Conservation (phyloP, 2,888 invertebrate genomes). For the Gastracanthus pulcherrimus region DNA sequence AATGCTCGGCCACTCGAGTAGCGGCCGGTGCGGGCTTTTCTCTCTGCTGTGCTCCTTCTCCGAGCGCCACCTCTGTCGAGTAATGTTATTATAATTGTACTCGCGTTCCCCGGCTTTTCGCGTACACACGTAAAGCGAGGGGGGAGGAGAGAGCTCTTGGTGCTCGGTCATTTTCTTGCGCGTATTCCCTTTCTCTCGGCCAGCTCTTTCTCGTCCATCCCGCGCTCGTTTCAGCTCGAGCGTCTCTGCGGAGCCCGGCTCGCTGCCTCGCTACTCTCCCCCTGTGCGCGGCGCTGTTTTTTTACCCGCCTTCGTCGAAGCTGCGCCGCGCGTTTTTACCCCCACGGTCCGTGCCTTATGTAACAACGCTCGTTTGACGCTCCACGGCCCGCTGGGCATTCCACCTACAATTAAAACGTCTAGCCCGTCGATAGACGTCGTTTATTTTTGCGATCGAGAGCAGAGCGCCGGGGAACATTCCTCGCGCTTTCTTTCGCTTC, state of each 20-base stretch:
- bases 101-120: slow-evolving; percentile 60
- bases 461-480: neutral
- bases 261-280: neutral
- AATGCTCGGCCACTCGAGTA: slow-evolving; percentile 71
- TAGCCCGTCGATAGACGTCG: slow-evolving; percentile 26
- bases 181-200: slow-evolving; percentile 54
- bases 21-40: slow-evolving; percentile 14
- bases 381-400: slow-evolving; percentile 46
- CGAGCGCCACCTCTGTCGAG: slow-evolving; percentile 63
- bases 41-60: neutral
- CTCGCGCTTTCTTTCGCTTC: neutral
- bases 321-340: slow-evolving; percentile 2
- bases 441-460: slow-evolving; percentile 36
- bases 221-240: slow-evolving; percentile 38
- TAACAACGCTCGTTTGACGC: slow-evolving; percentile 55
- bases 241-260: slow-evolving; percentile 59
- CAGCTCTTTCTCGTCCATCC: slow-evolving; percentile 40
- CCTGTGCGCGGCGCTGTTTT: neutral
- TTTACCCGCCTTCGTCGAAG: slow-evolving; percentile 34
- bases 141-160: slow-evolving; percentile 52
- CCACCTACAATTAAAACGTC: slow-evolving; percentile 52
- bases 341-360: slow-evolving; percentile 22
- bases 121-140: slow-evolving; percentile 60
- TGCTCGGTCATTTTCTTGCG: slow-evolving; percentile 73
- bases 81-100: slow-evolving; percentile 78